Percentiles rank a stretch among this genome's conserved stretches.
phyloP scores from a whole-genome alignment of 2,888 invertebrate species.

The Cryptocephalus moraei region DNA sequence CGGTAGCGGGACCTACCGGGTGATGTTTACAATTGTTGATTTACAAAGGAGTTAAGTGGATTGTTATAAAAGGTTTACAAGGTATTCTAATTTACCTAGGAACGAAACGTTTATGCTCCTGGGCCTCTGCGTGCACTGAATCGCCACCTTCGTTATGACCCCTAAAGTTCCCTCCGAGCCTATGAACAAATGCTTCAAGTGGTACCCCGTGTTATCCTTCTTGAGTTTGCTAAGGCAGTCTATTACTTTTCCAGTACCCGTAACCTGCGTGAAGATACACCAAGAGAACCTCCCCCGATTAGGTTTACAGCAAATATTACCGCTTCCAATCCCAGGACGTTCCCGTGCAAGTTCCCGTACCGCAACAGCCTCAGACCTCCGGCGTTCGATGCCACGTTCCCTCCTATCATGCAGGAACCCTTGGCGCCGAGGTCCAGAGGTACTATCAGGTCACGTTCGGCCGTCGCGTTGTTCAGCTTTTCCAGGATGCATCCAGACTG shows the following conservation, averaged over 20 bases:
- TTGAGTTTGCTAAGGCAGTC: constrained; percentile 75
- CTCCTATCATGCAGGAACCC: constrained; percentile 90
- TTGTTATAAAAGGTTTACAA: neutral
- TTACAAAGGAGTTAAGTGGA: too few species aligned
- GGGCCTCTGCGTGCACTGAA: constrained; percentile 78
- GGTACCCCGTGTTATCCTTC: constrained; percentile 97
- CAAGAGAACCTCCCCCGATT: neutral
- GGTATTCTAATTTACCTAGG: constrained; percentile 13
- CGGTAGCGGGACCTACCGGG: too few species aligned
- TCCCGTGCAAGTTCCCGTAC: constrained; percentile 85
- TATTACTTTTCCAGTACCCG: constrained; percentile 74
- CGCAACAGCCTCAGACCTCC: constrained; percentile 84
- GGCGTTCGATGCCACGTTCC: constrained; percentile 91
- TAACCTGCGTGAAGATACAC: constrained; percentile 45
- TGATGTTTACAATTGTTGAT: too few species aligned
- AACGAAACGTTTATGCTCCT: constrained; percentile 31
- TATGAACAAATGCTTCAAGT: constrained; percentile 91
- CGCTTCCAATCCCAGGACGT: constrained; percentile 82
- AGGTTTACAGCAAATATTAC: constrained; percentile 41
- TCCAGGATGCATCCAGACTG: constrained; percentile 89
- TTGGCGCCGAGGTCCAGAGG: constrained; percentile 95
- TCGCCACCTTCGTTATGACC: constrained; percentile 80
- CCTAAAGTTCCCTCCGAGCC: constrained; percentile 97
- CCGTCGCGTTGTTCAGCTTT: constrained; percentile 63
- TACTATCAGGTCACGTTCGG: constrained; percentile 69